Evolutionary conservation across 1,140 invertebrate species (phyloP), one percentile per base, ranked within the genome.

Genomic region (Oreohelix idahoensis): DNA sequence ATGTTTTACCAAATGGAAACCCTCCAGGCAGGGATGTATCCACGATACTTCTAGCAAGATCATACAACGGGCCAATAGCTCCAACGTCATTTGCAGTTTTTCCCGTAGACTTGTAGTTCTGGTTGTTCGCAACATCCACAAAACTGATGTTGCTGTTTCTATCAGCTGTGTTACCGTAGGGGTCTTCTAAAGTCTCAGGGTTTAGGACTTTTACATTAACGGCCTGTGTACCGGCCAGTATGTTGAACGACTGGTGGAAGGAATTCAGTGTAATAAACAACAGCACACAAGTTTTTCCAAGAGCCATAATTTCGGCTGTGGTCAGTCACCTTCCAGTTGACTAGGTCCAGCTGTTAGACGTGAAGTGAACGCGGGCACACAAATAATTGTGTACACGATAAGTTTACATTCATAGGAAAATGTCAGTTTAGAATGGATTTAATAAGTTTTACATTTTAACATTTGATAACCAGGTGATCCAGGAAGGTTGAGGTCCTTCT

Each of bases 1-100:
- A 53, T 51, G 94, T 94, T 79, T 81, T 49, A 86, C 84, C 81
- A 29, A 73, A 66, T 26, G 87, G 86, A 77, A 89, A 58, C 0
- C 63, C 76, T 11, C 83, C 83, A 10, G 88, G 86, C n/a, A 89
- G 53, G 5, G 84, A 82, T 13, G 83, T 84, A 63, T 86, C 84
- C 36, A 88, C 87, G 63, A 89, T 86, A 51, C 84, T 88, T 23
- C 79, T 63, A 20, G 86, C 87, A 53, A 89, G 84, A 42, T 85
- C 80, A 63, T 81, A 88, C 36, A 88, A 70, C 0, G 86, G 84
- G 35, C 83, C 86, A 77, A 89, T 81, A 29, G 87, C 85, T 26
- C 86, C 86, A 63, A 86, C 79, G n/a, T 87, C 84, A 20, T 23
- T 26, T 26, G 15, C 2, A 20, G 71, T 42, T 74, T n/a, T 39